Evolutionary conservation across 2,113 vertebrate genomes (phyloP).

Genomic region (Morphnarchus princeps): DNA sequence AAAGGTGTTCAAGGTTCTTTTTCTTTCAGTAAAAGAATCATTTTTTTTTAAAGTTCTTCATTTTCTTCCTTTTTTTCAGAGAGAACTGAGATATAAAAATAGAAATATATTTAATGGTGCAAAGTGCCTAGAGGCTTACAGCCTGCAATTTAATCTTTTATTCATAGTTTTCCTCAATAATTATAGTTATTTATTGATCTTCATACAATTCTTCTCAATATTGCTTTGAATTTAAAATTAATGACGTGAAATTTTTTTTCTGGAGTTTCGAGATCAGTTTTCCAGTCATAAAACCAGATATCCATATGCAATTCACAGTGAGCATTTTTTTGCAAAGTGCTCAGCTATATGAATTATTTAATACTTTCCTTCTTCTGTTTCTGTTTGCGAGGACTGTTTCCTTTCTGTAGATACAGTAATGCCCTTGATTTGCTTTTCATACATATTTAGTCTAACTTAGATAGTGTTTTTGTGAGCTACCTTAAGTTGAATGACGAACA

Average conservation of each 20-base stretch:
- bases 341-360: constrained; percentile 71
- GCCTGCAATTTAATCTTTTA: constrained; percentile 51
- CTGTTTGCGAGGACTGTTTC: constrained; percentile 23
- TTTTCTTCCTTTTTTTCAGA: neutral
- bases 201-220: constrained; percentile 37
- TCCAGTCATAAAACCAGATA: constrained; percentile 37
- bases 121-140: constrained; percentile 15
- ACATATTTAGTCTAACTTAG: neutral
- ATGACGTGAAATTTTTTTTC: neutral
- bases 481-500: neutral
- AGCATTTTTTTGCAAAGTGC: constrained; percentile 34
- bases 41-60: constrained; percentile 20
- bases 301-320: neutral
- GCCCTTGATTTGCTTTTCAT: constrained; percentile 52
- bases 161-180: constrained; percentile 65
- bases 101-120: constrained; percentile 36
- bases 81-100: constrained; percentile 22
- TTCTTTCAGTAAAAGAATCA: neutral
- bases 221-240: constrained; percentile 48
- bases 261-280: constrained; percentile 33
- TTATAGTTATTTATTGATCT: constrained; percentile 64
- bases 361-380: constrained; percentile 45
- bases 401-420: constrained; percentile 14
- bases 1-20: constrained; percentile 9
- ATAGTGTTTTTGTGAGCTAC: neutral